Percentiles rank a stretch among this genome's conserved stretches.
Conservation (phyloP, 2,113 vertebrate genomes). For the Lagopus leucura region DNA sequence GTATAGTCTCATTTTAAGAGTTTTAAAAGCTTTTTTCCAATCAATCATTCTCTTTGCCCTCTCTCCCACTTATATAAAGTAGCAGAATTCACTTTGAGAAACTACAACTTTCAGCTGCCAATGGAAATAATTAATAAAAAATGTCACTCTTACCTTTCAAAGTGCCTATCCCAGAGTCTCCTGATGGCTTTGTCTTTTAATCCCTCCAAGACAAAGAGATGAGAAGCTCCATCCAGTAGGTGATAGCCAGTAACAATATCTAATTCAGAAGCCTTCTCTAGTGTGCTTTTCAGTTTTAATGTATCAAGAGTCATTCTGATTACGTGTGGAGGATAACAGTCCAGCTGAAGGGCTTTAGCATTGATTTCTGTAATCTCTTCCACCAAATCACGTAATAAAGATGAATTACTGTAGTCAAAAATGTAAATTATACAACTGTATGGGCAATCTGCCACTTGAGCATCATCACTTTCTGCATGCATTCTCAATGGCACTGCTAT, state of each 20-base stretch:
- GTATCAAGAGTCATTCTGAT: slow-evolving; percentile 66
- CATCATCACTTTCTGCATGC: not conserved
- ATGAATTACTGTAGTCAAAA: slow-evolving; percentile 66
- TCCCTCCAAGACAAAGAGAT: slow-evolving; percentile 87
- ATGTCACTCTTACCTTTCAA: slow-evolving; percentile 46
- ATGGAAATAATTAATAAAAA: not conserved
- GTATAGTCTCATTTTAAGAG: not conserved
- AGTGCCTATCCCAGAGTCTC: slow-evolving; percentile 78
- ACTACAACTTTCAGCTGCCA: not conserved
- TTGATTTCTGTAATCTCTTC: slow-evolving; percentile 80
- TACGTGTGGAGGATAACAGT: not conserved
- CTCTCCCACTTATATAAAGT: not conserved
- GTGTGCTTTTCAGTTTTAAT: slow-evolving; percentile 54
- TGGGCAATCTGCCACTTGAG: not conserved
- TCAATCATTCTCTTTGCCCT: not conserved
- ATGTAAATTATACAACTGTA: slow-evolving; percentile 83
- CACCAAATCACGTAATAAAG: slow-evolving; percentile 67
- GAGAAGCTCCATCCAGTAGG: slow-evolving; percentile 77
- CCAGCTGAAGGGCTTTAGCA: slow-evolving; percentile 73
- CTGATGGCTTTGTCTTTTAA: slow-evolving; percentile 79
- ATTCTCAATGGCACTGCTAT: slow-evolving; percentile 70
- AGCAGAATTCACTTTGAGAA: not conserved
- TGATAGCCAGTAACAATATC: slow-evolving; percentile 88
- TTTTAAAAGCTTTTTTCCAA: not conserved
- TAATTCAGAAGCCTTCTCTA: slow-evolving; percentile 60